Evolutionary conservation across 2,888 invertebrate species (phyloP), one percentile per base, ranked within the genome.

Genomic region (Diadegma fenestrale): DNA sequence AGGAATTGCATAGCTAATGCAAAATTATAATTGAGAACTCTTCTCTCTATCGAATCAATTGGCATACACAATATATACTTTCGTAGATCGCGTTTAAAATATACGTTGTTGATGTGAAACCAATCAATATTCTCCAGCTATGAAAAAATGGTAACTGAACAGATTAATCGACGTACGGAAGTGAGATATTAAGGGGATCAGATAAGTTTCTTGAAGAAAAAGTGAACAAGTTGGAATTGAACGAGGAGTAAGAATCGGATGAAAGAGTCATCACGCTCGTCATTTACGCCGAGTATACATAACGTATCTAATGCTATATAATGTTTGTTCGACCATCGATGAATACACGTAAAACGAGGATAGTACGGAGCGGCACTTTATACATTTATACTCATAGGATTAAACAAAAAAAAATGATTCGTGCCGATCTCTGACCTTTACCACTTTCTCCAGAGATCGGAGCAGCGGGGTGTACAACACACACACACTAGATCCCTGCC

Each of bases 381-480:
- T 71, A 71, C 54, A 71, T 63, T 80, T 84, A 66, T 80, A 66
- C 48, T 72, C 80, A 80, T 76, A 80, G 80, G 37, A 58, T 41
- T 19, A 72, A 58, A 26, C 58, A 72, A 63, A 86, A 89, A 90
- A 91, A 90, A 91, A 91, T 89, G 73, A 88, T 88, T 89, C 88
- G 89, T 88, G 88, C 82, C 87, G 89, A 91, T 91, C 91, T 91
- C 88, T 90, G 90, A 92, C 92, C 92, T 91, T 90, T 90, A 87
- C 82, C 86, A 88, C 92, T 92, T 92, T 92, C 92, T 91, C 92
- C 89, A 48, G 87, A 87, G 89, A 86, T 86, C 86, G 87, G 58
- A 82, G 85, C 79, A 84, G 82, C 79, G 77, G 69, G 71, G 81
- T n/a, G n/a, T 81, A 69, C 68, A 80, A 82, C 79, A 84, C 78